A percentile compares a stretch with the other conserved stretches of the same genome.
phyloP scores from a whole-genome alignment of 1,140 invertebrate species.

The Sweltsa coloradensis region DNA sequence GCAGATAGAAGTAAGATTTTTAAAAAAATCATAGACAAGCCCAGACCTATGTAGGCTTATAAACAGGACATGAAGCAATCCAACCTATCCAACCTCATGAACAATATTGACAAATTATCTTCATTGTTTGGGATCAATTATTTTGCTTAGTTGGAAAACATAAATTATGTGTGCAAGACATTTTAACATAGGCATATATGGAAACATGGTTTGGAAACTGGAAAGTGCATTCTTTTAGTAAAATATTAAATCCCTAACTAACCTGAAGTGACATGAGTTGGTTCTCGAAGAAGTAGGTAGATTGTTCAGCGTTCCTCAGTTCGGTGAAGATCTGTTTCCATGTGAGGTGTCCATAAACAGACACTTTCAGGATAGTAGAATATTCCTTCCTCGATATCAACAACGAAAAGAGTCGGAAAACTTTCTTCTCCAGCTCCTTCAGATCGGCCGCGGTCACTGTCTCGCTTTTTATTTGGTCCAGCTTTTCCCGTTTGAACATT shows the following conservation, averaged over 20 bases:
- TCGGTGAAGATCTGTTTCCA: not conserved
- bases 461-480: too few relatives aligned
- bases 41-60: too few relatives aligned
- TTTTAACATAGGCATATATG: not conserved
- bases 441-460: not conserved
- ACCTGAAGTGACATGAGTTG: conserved; percentile 9
- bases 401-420: not conserved
- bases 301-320: not conserved
- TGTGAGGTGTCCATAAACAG: not conserved
- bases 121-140: not conserved
- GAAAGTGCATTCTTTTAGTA: too few relatives aligned
- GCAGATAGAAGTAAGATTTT: too few relatives aligned
- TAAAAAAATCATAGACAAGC: too few relatives aligned
- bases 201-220: too few relatives aligned
- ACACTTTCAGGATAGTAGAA: not conserved
- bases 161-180: not conserved
- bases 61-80: not conserved
- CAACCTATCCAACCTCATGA: not conserved
- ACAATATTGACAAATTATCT: not conserved
- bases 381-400: not conserved
- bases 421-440: not conserved
- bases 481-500: too few relatives aligned
- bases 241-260: not conserved
- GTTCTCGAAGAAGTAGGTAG: conserved; percentile 4
- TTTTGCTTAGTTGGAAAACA: not conserved